Percentiles rank a stretch among this genome's conserved stretches.
These are phyloP conservation scores for Tetragonisca angustula DNA, from an alignment of 2,888 invertebrate genomes.

Conservation along the genomic window DNA sequence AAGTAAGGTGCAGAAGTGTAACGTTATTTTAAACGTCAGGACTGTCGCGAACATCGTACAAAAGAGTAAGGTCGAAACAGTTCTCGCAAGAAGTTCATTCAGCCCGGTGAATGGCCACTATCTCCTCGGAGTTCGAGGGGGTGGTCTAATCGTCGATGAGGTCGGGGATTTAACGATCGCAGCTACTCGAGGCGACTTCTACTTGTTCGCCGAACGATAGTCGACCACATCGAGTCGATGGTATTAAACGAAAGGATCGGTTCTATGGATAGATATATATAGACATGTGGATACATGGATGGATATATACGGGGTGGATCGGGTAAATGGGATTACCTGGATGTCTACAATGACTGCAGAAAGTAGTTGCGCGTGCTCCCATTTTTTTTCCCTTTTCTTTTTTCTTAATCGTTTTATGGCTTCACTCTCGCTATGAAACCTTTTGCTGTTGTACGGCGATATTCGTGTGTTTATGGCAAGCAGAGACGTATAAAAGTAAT, in stretches of 20 bases:
- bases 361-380: not conserved
- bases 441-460: no score
- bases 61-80: constrained; percentile 63
- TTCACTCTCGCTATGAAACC: no score
- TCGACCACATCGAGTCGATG: constrained; percentile 48
- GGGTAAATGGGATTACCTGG: not conserved
- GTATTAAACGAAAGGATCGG: constrained; percentile 49
- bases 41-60: constrained; percentile 36
- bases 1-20: constrained; percentile 62
- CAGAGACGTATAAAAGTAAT: no score
- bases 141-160: constrained; percentile 68
- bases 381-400: no score
- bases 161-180: constrained; percentile 69
- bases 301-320: not conserved
- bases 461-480: no score
- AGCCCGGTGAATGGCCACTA: constrained; percentile 65
- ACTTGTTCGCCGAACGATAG: constrained; percentile 32
- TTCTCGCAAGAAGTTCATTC: constrained; percentile 66
- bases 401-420: no score
- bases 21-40: constrained; percentile 63
- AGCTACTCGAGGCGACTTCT: constrained; percentile 59
- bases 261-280: constrained; percentile 25
- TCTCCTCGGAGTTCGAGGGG: constrained; percentile 65
- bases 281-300: not conserved
- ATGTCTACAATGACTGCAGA: not conserved